Conservation (phyloP, 2,888 invertebrate species). For the Drosophila mayaguana region DNA sequence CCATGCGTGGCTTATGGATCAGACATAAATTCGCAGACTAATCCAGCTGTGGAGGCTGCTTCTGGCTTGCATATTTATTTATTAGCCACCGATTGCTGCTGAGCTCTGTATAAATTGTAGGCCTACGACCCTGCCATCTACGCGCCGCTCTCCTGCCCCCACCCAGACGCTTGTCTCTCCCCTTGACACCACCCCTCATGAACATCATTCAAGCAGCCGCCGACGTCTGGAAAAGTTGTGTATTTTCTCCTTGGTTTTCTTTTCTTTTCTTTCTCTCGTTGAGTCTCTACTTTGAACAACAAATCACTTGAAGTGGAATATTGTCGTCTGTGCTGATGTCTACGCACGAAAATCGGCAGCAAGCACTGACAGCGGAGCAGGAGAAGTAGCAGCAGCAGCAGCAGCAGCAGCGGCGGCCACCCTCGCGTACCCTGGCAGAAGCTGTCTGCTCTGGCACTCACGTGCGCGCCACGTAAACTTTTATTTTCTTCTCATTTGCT, state of each 20-base stretch:
- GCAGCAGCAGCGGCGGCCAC: not conserved
- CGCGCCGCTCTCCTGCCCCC: too few species aligned
- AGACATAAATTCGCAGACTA: constrained; percentile 3
- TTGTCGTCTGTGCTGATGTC: constrained; percentile 69
- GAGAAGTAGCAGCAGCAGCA: not conserved
- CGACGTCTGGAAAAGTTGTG: constrained; percentile 70
- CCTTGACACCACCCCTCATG: not conserved
- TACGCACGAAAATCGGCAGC: constrained; percentile 61
- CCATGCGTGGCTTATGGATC: constrained; percentile 1
- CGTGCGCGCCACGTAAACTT: constrained; percentile 63
- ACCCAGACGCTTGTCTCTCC: not conserved
- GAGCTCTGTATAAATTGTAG: constrained; percentile 11
- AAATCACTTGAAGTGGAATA: constrained; percentile 75
- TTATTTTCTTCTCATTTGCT: constrained; percentile 53
- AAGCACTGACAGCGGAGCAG: constrained; percentile 35
- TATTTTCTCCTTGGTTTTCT: not conserved
- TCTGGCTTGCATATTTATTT: constrained; percentile 12
- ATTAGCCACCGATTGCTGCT: constrained; percentile 8
- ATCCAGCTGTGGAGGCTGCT: not conserved
- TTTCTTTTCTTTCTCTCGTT: constrained; percentile 27
- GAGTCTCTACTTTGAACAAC: constrained; percentile 52
- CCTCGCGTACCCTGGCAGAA: not conserved
- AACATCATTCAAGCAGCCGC: constrained; percentile 47
- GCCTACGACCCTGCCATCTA: constrained; percentile 14
- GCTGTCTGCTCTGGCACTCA: constrained; percentile 38